Conservation (phyloP, 2,888 invertebrate genomes). For the Dicyrtoma fusca region DNA sequence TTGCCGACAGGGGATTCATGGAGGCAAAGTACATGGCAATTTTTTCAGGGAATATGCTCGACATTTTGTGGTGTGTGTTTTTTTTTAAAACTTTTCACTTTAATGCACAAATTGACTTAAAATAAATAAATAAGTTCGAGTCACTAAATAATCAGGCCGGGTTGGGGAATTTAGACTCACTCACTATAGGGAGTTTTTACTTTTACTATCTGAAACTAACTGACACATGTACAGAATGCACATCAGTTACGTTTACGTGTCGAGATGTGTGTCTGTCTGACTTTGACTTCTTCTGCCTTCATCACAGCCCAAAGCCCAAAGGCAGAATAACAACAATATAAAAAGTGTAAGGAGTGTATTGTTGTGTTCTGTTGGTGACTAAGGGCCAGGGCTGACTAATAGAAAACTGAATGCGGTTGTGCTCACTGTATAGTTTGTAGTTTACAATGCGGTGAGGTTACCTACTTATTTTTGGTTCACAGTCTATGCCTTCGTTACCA, state of each 20-base stretch:
- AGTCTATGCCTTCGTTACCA: neutral
- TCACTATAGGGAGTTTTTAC: neutral
- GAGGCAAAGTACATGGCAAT: conserved; percentile 49
- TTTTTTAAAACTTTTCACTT: no score
- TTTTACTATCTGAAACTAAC: conserved; percentile 9
- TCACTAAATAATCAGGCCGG: neutral
- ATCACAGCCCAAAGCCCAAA: neutral
- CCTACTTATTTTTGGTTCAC: conserved; percentile 33
- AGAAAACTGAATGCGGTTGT: no score
- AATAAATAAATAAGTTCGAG: no score
- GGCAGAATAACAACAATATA: conserved; percentile 20
- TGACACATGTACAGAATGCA: no score
- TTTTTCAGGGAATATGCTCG: conserved; percentile 34
- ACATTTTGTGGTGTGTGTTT: conserved; percentile 8
- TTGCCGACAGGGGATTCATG: conserved; percentile 53
- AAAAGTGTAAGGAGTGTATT: conserved; percentile 14
- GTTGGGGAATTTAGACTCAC: no score
- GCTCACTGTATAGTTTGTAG: no score
- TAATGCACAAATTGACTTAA: no score
- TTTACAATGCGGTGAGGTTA: conserved; percentile 23
- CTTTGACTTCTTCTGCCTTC: neutral
- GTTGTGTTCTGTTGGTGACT: conserved; percentile 8
- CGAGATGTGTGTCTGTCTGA: neutral
- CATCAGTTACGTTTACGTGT: no score
- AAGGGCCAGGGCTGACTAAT: no score